Base-by-base conservation (phyloP, 2,888 invertebrate species). In the Lasioglossum lativentre region DNA sequence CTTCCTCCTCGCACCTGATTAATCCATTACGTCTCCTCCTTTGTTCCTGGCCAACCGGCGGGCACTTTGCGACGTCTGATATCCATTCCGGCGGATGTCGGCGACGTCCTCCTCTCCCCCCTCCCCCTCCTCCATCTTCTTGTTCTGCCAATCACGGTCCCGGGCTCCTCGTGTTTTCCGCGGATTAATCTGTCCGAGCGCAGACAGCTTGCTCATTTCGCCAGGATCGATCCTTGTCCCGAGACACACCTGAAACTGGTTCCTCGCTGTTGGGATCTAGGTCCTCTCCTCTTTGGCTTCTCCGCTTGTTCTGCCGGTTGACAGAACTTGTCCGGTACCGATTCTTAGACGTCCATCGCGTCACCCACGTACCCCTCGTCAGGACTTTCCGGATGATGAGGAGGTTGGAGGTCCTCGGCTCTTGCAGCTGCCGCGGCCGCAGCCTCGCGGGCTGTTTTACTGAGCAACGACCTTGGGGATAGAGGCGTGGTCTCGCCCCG, bases 281-380 rank as follows among this genome's bases (percentile, higher is more conserved):
- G 12, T 27, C 27, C 59, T 27, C 59, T 59, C 52, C 52, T 59
- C 27, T 10, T 59, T 16, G 14, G 59, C n/a, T 59, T 16, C 27
- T 27, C 59, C 59, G 59, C 27, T n/a, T 59, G 14, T 40, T 70
- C n/a, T 30, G 23, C 52, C 10, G 52, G 23, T n/a, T 52, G 23
- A 52, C 52, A n/a, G n/a, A 30, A 30, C 59, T 63, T 27, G 27
- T 30, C 59, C n/a, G 27, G 27, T 63, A 16, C 16, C 5, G 30
- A 34, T 63, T 30, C 85, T 94, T 93, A 95, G 72, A 95, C 94
- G 82, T 95, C 94, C 94, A 95, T 94, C 14, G 94, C 96, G 91
- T 98, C 98, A 63, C 98, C 98, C 79, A 98, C 98, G 95, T 98
- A 98, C 30, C 98, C 98, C 95, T 98, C 98, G 94, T 98, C 98